A percentile compares a stretch with the other conserved stretches of the same genome.
These are phyloP conservation scores for Globodera ellingtonae DNA, from an alignment of 1,140 invertebrate genomes.

Conservation along the genomic window DNA sequence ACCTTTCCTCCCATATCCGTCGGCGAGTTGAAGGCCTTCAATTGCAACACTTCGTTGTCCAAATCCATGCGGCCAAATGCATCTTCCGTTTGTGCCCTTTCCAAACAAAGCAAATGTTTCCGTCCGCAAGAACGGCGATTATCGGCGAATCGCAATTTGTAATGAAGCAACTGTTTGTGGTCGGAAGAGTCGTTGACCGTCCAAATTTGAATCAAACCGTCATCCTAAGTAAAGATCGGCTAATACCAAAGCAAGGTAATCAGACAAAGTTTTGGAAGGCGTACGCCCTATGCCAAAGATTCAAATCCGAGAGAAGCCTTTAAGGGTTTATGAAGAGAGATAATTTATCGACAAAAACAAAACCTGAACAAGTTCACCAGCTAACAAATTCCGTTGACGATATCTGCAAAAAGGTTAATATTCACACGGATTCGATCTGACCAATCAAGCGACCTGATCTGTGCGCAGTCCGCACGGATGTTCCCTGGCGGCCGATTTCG, in stretches of 20 bases:
- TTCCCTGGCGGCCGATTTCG: slow-evolving; percentile 20
- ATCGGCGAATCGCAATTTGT: slow-evolving; percentile 61
- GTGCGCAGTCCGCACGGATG: slow-evolving; percentile 17
- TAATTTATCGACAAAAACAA: background rate
- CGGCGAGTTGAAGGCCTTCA: background rate
- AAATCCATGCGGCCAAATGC: slow-evolving; percentile 1
- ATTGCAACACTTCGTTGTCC: slow-evolving; percentile 7
- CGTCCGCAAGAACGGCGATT: slow-evolving; percentile 20
- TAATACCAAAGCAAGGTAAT: background rate
- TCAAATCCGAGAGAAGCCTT: too few relatives aligned
- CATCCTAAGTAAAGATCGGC: background rate
- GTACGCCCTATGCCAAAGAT: too few relatives aligned
- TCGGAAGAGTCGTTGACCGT: slow-evolving; percentile 24
- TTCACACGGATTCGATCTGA: background rate
- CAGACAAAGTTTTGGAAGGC: background rate
- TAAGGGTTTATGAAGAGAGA: background rate
- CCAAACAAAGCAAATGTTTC: background rate
- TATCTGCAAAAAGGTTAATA: background rate
- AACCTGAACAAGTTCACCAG: slow-evolving; percentile 22
- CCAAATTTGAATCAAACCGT: slow-evolving; percentile 16
- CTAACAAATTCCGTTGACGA: slow-evolving; percentile 18
- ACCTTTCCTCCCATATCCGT: slow-evolving; percentile 13
- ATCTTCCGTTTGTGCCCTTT: background rate
- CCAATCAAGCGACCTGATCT: background rate
- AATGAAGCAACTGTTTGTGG: slow-evolving; percentile 7